Evolutionary conservation across 2,888 invertebrate species (phyloP), one percentile per base, ranked within the genome.

Genomic region (Scaptodrosophila latifasciaeformis): DNA sequence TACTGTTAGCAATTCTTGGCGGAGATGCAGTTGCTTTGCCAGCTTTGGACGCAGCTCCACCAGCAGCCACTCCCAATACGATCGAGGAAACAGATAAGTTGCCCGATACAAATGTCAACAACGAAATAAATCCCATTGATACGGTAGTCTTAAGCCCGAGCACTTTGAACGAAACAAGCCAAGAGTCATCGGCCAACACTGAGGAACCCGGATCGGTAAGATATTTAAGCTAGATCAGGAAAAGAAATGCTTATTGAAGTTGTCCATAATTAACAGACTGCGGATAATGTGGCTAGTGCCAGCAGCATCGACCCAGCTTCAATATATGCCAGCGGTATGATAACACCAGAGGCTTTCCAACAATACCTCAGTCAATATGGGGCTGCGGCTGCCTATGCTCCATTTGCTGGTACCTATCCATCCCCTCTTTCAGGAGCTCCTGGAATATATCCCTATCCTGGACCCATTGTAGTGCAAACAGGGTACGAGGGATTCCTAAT

Each of bases 401-500:
- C 71, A 0, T 55, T 64, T 13, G 59, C 62, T 0, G 60, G 75
- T 0, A 63, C 72, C 1, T 75, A 75, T 40, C 80, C 82, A 0
- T 50, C 72, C 0, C 74, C 82, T 0, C 64, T 74, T 2, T 15
- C 59, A 1, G 65, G 51, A 1, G 42, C 69, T 1, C 51, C 81
- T 4, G 65, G 78, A 4, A 54, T 76, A 7, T 84, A 82, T 64
- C 82, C 84, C 2, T 82, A 67, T 29, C 84, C 84, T 0, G 70
- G 77, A 0, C 83, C 85, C 2, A 85, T 83, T 59, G 79, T 82
- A 10, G 81, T 86, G 13, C 86, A 86, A 64, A 85, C 86, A 0
- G 87, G 86, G 10, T 88, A 87, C 50, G 87, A 87, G 59, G 87
- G 87, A 17, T 87, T 85, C 50, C 71, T 87, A 27, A 82, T 87